A percentile compares a stretch with the other conserved stretches of the same genome.
Conservation (phyloP, 2,888 invertebrate species). For the Meiosimyza platycephala region DNA sequence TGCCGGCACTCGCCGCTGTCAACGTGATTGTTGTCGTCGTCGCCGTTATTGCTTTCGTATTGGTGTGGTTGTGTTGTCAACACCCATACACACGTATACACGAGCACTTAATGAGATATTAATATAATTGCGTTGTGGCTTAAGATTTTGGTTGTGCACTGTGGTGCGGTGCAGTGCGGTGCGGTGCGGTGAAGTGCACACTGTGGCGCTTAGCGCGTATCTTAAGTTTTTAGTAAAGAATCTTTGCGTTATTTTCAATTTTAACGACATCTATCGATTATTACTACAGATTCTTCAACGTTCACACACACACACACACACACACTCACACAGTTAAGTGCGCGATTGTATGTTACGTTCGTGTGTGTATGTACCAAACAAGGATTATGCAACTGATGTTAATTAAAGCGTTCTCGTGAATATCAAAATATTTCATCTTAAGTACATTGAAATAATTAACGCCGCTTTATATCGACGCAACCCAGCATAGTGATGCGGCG, state of each 20-base stretch:
- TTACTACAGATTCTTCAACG: too few relatives aligned
- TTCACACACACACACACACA: background rate
- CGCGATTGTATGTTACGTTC: background rate
- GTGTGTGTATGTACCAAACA: background rate
- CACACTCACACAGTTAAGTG: background rate
- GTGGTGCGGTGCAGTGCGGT: background rate
- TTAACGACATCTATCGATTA: too few relatives aligned
- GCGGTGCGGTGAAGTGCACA: background rate
- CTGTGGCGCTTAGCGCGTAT: background rate
- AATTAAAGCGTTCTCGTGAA: slow-evolving; percentile 4
- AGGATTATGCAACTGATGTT: slow-evolving; percentile 9
- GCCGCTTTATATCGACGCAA: slow-evolving; percentile 3
- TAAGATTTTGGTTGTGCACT: too few relatives aligned
- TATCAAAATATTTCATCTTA: slow-evolving; percentile 25
- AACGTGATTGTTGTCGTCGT: slow-evolving; percentile 4
- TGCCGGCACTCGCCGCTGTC: too few relatives aligned
- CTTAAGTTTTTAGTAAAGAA: slow-evolving; percentile 14
- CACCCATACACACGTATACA: slow-evolving; percentile 12
- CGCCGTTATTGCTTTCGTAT: background rate
- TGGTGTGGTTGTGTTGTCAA: background rate
- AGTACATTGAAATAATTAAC: slow-evolving; percentile 15
- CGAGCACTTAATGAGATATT: slow-evolving; percentile 31
- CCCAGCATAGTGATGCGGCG: too few relatives aligned
- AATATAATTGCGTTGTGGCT: slow-evolving; percentile 15
- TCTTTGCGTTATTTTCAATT: background rate